phyloP scores from a whole-genome alignment of 2,113 vertebrate species.

The Candoia aspera region DNA sequence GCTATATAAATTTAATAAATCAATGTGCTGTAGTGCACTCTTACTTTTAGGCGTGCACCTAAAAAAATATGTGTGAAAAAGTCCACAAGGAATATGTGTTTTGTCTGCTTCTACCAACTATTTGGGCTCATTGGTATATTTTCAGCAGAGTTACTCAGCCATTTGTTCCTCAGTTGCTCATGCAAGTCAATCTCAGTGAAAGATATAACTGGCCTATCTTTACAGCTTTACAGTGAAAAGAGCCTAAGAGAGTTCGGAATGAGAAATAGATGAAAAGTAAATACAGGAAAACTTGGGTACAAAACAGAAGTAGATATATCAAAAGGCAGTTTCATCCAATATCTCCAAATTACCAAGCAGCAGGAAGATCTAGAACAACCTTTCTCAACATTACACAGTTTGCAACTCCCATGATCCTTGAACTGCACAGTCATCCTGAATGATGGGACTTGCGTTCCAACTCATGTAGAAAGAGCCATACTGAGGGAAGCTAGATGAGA shows the following conservation, averaged over 20 bases:
- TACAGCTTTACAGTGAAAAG: conserved; percentile 28
- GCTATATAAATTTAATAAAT: background rate
- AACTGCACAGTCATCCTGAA: background rate
- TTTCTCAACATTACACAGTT: background rate
- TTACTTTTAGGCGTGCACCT: background rate
- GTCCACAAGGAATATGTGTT: background rate
- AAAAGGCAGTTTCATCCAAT: conserved; percentile 47
- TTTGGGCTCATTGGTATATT: background rate
- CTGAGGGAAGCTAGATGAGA: background rate
- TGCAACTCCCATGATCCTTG: background rate
- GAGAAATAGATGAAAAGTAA: background rate
- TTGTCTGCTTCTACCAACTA: background rate
- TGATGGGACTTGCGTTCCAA: background rate
- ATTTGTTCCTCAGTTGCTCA: background rate
- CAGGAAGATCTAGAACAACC: conserved; percentile 20
- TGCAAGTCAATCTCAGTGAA: background rate
- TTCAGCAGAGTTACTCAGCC: background rate
- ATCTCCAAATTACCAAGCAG: background rate
- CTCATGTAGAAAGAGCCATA: background rate
- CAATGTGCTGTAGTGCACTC: background rate
- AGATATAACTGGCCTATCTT: background rate
- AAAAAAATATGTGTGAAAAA: background rate
- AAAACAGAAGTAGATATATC: conserved; percentile 38
- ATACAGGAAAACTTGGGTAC: conserved; percentile 7
- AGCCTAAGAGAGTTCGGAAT: background rate